Conservation (phyloP, 2,113 vertebrate species). For the Murina feae region DNA sequence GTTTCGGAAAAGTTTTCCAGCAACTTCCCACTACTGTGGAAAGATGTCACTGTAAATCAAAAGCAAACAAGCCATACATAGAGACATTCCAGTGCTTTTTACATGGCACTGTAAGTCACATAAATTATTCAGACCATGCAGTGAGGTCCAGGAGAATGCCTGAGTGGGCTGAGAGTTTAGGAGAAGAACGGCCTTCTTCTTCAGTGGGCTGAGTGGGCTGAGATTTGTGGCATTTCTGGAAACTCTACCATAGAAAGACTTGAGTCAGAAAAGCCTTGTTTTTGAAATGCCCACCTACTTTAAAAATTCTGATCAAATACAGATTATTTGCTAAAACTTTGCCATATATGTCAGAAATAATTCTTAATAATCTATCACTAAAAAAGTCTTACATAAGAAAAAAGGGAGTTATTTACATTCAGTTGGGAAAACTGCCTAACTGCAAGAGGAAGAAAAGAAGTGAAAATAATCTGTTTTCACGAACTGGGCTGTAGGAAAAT, state of each 20-base stretch:
- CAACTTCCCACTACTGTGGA: conserved; percentile 42
- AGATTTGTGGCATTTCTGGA: conserved; percentile 64
- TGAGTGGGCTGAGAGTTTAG: conserved; percentile 40
- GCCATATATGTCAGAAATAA: background rate
- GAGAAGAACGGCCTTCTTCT: conserved; percentile 47
- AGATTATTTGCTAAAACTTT: conserved; percentile 37
- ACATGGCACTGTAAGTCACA: conserved; percentile 58
- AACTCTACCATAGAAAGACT: conserved; percentile 52
- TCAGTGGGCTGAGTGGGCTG: too few relatives aligned
- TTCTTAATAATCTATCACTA: conserved; percentile 42
- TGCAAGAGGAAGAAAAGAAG: background rate
- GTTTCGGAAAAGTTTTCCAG: conserved; percentile 41
- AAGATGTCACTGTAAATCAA: conserved; percentile 63
- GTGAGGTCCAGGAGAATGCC: conserved; percentile 20
- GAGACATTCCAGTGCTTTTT: conserved; percentile 63
- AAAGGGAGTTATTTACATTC: conserved; percentile 39
- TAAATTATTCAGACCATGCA: conserved; percentile 61
- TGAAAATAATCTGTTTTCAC: conserved; percentile 40
- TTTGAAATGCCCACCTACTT: conserved; percentile 46
- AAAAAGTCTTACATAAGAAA: conserved; percentile 23
- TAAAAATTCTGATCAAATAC: conserved; percentile 48
- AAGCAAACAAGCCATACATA: conserved; percentile 50
- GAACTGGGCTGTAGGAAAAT: background rate
- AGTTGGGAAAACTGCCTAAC: background rate
- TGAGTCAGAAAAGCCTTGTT: conserved; percentile 47